Evolutionary conservation across 1,140 invertebrate genomes (phyloP), one percentile per base, ranked within the genome.

Genomic region (Mycetomoellerius zeteki): DNA sequence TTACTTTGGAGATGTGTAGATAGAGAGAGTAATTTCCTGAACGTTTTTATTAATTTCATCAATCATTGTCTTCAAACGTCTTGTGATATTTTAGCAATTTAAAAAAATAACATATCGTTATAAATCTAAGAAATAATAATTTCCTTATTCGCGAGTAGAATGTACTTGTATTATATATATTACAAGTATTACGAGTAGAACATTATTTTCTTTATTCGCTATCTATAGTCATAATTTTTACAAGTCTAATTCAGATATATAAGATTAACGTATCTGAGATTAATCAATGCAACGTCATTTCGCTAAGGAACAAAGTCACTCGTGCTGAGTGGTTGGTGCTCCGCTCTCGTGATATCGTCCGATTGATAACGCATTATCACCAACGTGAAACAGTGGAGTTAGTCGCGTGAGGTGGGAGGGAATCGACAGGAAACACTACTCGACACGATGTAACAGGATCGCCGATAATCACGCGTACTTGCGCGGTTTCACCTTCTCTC

Each of bases 281-380:
- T 72, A 58, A 82, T 82, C 33, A 12, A 58, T 56, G 16, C 65
- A 27, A 30, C 33, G 56, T 37, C n/a, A 24, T 19, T 33, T 37
- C 30, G 3, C 24, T 47, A 12, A 43, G 33, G 27, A 56, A 65
- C 30, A 65, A 78, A 58, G 43, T 56, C 50, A 47, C 33, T 19
- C n/a, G 10, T 27, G 33, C 3, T 54, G 54, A 54, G 58, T 19
- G 19, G 33, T 84, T 33, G 50, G 64, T 67, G 12, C 50, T 86
- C 33, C 50, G 37, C 37, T 82, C 52, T 58, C 52, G 65, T 67
- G 52, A 72, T 82, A 82, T 73, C 67, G 10, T 19, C 5, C 67
- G 37, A 73, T 73, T 82, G 80, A 85, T 85, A 85, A 21, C 43
- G 16, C 47, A 14, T 85, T 85, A 85, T 85, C 80, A 54, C 30